Conservation (phyloP, 2,797 vertebrate species). For the Anniella stebbinsi region DNA sequence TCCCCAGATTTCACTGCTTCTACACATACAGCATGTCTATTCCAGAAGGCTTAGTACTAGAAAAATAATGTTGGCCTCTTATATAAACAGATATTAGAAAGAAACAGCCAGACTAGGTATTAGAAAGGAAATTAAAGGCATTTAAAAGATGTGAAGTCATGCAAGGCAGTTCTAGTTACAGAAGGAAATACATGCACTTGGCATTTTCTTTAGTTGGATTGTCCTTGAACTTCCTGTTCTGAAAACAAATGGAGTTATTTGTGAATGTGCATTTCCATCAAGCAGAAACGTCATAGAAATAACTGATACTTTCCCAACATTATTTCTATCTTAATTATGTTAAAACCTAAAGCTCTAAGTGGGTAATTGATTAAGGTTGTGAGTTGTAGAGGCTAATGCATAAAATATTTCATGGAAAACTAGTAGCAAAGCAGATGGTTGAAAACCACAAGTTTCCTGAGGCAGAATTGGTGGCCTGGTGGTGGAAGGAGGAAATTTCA, state of each 20-base stretch:
- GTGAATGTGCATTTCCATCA: conserved; percentile 38
- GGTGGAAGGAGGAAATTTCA: conserved; percentile 54
- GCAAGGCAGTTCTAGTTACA: conserved; percentile 52
- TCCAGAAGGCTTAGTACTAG: not conserved
- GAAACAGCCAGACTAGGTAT: not conserved
- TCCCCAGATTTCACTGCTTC: not conserved
- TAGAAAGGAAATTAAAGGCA: conserved; percentile 7
- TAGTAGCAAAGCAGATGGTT: conserved; percentile 70
- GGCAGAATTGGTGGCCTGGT: conserved; percentile 47
- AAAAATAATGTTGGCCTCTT: not conserved
- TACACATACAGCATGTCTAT: not conserved
- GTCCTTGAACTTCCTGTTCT: conserved; percentile 47
- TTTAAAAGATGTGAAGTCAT: conserved; percentile 7
- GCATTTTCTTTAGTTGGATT: conserved; percentile 52
- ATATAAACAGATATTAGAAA: not conserved
- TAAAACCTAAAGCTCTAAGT: conserved; percentile 60
- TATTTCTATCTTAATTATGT: conserved; percentile 62
- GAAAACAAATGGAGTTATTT: conserved; percentile 41
- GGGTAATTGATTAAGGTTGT: conserved; percentile 73
- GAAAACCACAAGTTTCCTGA: conserved; percentile 65
- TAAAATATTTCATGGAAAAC: conserved; percentile 62
- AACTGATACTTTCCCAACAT: conserved; percentile 26
- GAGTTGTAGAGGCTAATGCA: conserved; percentile 71
- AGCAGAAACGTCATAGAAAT: conserved; percentile 49
- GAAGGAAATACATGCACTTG: conserved; percentile 47